Percentiles rank a stretch among this genome's conserved stretches.
These are phyloP conservation scores for Euphydryas editha DNA, from an alignment of 2,888 invertebrate species.

Conservation along the genomic window DNA sequence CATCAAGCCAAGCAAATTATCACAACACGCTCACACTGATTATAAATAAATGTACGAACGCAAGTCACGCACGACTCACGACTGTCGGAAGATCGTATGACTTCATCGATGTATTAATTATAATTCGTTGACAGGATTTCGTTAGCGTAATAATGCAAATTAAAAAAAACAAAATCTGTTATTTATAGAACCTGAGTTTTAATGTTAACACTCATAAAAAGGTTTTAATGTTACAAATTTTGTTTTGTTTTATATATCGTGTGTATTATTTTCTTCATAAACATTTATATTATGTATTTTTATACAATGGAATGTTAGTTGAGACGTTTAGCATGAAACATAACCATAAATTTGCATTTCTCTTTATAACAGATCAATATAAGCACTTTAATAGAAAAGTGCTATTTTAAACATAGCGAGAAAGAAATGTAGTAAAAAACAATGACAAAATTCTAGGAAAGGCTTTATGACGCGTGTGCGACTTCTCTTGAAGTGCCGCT, in stretches of 20 bases:
- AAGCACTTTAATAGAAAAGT: neutral
- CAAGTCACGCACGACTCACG: constrained; percentile 9
- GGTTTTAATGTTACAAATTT: neutral
- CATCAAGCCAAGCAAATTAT: constrained; percentile 4
- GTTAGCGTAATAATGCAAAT: neutral
- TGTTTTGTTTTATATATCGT: neutral
- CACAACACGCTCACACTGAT: constrained; percentile 5
- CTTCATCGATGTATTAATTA: constrained; percentile 6
- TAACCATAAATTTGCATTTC: neutral
- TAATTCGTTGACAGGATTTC: constrained; percentile 7
- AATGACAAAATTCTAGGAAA: constrained; percentile 44
- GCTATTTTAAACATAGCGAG: neutral
- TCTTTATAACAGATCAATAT: neutral
- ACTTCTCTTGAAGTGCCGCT: constrained; percentile 43
- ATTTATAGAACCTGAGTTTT: neutral
- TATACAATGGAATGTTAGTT: neutral
- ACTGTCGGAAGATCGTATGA: constrained; percentile 9
- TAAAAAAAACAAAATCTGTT: neutral
- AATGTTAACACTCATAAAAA: too few relatives aligned
- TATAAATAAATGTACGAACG: constrained; percentile 8
- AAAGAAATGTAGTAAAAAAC: constrained; percentile 29
- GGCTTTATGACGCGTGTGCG: constrained; percentile 42
- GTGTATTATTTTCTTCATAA: neutral
- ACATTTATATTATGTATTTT: neutral
- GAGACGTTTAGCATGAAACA: neutral